Evolutionary conservation across 2,797 vertebrate genomes (phyloP), one percentile per base, ranked within the genome.

Genomic region (Otolemur crassicaudatus): DNA sequence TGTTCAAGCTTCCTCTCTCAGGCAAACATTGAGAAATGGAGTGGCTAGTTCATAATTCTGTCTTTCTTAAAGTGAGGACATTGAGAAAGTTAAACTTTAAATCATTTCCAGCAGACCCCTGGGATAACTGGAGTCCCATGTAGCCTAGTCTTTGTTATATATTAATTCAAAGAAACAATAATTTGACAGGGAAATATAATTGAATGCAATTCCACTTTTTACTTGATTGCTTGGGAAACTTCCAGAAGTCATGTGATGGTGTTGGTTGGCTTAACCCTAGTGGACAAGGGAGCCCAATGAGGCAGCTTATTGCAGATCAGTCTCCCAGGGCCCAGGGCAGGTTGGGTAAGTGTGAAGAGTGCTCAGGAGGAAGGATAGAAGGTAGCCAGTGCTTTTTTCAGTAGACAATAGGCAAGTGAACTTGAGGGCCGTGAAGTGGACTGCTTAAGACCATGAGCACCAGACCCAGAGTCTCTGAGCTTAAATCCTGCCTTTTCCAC

Each of bases 141-240:
- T 46, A 43, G n/a, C 22, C 65, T 37, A 13, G 77, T 40, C 25
- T 87, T 91, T 69, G 25, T 69, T 56, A 34, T 22, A 3, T 67
- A 19, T 56, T 72, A 31, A 40, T 67, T 92, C 76, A 88, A 87
- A 94, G 89, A 56, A 67, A 83, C 49, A 75, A 34, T 19, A 67
- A 13, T 29, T 67, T 60, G 92, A 17, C 29, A 46, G 70, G 37
- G 31, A 67, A 76, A 61, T 17, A 9, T 13, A 85, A 89, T 43
- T 23, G 43, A 80, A 76, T 49, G 60, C 31, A 61, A 27, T 87
- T 89, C 19, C 20, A 25, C 4, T 29, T 80, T 79, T 80, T 11
- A 56, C 58, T 80, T 20, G 27, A 22, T 70, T 91, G 83, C 60
- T 85, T n/a, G 17, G 27, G 72, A 34, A 60, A 20, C 3, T n/a